Conservation (phyloP, 2,113 vertebrate genomes). For the Procavia capensis region DNA sequence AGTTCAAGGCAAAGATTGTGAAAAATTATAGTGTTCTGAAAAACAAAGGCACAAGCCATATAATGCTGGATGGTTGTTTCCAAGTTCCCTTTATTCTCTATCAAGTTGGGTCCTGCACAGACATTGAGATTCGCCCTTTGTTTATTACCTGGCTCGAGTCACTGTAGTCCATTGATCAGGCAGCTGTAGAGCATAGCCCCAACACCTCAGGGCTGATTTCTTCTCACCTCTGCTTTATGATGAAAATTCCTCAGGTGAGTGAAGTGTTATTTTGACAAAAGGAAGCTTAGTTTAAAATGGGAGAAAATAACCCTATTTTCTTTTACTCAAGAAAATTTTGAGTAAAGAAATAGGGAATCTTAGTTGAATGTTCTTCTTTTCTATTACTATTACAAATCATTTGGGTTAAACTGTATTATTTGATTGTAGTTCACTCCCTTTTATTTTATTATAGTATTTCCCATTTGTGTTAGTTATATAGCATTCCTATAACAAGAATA, state of each 20-base stretch:
- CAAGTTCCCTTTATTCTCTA: slow-evolving; percentile 60
- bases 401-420: not conserved
- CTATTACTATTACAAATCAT: not conserved
- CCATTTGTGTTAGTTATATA: too few relatives aligned
- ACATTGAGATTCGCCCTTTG: slow-evolving; percentile 32
- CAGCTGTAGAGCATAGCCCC: not conserved
- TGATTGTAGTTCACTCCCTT: not conserved
- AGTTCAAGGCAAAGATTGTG: slow-evolving; percentile 50
- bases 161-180: slow-evolving; percentile 45
- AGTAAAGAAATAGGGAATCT: not conserved
- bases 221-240: slow-evolving; percentile 32
- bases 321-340: slow-evolving; percentile 45
- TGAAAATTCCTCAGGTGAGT: slow-evolving; percentile 61
- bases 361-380: not conserved
- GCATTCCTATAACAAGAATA: too few relatives aligned
- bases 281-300: slow-evolving; percentile 17
- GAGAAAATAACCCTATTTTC: slow-evolving; percentile 23
- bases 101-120: slow-evolving; percentile 70
- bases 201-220: slow-evolving; percentile 47
- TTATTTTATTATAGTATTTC: slow-evolving; percentile 18
- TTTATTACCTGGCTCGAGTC: slow-evolving; percentile 63
- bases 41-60: slow-evolving; percentile 26
- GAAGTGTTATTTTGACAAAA: slow-evolving; percentile 44
- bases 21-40: slow-evolving; percentile 56
- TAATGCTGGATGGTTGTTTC: slow-evolving; percentile 38